phyloP scores from a whole-genome alignment of 2,797 vertebrate genomes.

The Esox lucius region DNA sequence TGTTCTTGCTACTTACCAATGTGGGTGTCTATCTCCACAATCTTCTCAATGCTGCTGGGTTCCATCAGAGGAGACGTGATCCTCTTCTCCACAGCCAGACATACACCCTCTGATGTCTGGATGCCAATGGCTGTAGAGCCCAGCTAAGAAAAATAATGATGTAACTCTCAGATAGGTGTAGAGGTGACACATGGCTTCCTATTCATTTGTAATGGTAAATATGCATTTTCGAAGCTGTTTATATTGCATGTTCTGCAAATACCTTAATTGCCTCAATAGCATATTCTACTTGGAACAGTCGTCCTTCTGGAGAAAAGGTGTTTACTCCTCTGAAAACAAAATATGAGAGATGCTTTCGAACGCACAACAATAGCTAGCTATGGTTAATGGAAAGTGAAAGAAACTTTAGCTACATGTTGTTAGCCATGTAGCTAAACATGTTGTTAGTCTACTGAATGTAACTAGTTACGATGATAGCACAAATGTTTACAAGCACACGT shows the following conservation, averaged over 20 bases:
- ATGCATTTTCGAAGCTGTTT: no score
- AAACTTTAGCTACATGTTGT: no score
- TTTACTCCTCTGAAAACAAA: conserved; percentile 87
- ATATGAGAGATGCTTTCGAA: conserved; percentile 10
- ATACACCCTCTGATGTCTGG: conserved; percentile 95
- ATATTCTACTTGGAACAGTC: conserved; percentile 99
- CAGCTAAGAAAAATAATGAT: conserved; percentile 71
- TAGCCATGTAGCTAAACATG: no score
- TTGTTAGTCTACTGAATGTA: no score
- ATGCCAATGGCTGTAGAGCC: conserved; percentile 98
- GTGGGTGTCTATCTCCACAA: conserved; percentile 96
- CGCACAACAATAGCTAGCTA: background rate
- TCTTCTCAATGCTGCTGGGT: conserved; percentile 98
- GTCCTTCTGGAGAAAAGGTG: conserved; percentile 97
- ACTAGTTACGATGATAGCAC: no score
- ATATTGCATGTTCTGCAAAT: conserved; percentile 33
- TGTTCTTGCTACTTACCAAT: conserved; percentile 79
- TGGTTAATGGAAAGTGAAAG: no score
- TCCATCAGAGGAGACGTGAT: conserved; percentile 99
- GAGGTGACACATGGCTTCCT: no score
- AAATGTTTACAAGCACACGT: no score
- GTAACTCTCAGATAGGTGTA: background rate
- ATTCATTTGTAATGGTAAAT: no score
- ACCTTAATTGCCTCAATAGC: conserved; percentile 99
- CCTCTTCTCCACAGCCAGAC: conserved; percentile 97